phyloP scores from a whole-genome alignment of 2,797 vertebrate genomes.

The Clarias platycephalus region DNA sequence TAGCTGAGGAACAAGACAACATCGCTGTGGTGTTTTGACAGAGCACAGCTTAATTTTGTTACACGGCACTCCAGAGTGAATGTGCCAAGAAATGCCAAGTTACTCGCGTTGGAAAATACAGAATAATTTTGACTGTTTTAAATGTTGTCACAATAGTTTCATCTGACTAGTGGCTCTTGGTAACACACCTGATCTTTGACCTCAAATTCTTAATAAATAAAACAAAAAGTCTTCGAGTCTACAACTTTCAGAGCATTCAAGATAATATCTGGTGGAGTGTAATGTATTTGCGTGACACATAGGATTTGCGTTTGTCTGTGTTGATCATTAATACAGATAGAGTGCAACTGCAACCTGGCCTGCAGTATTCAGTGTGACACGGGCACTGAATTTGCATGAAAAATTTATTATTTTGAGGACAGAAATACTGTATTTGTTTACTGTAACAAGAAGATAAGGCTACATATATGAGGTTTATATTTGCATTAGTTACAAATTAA shows the following conservation, averaged over 20 bases:
- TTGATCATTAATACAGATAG: not conserved
- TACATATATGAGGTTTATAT: not conserved
- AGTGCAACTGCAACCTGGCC: not conserved
- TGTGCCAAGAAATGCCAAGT: not conserved
- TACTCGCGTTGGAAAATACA: not conserved
- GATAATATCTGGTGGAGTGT: not conserved
- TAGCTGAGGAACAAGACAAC: not conserved
- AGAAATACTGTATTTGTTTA: not conserved
- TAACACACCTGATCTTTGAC: not conserved
- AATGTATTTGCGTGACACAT: not conserved
- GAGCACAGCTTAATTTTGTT: not conserved
- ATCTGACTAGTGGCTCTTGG: not conserved
- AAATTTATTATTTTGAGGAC: not conserved
- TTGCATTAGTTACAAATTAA: not conserved
- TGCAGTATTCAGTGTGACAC: not conserved
- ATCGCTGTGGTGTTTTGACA: not conserved
- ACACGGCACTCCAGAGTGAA: not conserved
- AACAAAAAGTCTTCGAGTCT: not conserved
- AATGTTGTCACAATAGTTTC: not conserved
- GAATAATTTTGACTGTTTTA: too few relatives aligned
- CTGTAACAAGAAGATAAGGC: not conserved
- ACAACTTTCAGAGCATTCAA: not conserved
- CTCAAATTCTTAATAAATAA: not conserved
- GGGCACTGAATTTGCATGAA: not conserved
- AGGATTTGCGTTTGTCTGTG: not conserved